These are phyloP conservation scores for Ctenoplectra terminalis DNA, from an alignment of 1,140 invertebrate species.

Conservation along the genomic window DNA sequence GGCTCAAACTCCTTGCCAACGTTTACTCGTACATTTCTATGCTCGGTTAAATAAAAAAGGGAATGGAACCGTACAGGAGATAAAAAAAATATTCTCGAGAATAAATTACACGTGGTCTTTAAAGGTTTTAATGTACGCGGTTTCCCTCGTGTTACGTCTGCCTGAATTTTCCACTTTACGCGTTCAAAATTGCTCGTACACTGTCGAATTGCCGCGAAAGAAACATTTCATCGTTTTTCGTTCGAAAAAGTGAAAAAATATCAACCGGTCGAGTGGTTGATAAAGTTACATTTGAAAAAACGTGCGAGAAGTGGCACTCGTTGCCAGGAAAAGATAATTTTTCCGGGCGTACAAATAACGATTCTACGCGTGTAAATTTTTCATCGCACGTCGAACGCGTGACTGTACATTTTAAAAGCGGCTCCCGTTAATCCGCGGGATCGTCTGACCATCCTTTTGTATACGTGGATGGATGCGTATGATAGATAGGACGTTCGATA, in stretches of 20 bases:
- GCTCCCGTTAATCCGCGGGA: slow-evolving; percentile 4
- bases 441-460: neutral
- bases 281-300: neutral
- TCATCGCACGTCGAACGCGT: neutral
- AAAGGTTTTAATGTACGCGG: neutral
- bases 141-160: neutral
- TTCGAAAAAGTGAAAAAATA: neutral
- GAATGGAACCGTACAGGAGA: neutral
- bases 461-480: neutral
- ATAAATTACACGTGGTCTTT: neutral
- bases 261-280: neutral
- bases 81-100: too few relatives aligned
- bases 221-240: neutral
- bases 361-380: slow-evolving; percentile 13
- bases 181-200: too few relatives aligned
- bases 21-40: neutral
- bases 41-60: neutral
- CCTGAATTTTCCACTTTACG: neutral
- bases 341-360: neutral
- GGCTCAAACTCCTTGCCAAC: too few relatives aligned
- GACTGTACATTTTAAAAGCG: slow-evolving; percentile 17
- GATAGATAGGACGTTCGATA: neutral
- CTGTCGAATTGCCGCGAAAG: neutral
- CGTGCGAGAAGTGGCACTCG: neutral
- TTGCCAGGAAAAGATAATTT: slow-evolving; percentile 6